Conservation (phyloP, 2,888 invertebrate species). For the Megaustenia siamemsis region DNA sequence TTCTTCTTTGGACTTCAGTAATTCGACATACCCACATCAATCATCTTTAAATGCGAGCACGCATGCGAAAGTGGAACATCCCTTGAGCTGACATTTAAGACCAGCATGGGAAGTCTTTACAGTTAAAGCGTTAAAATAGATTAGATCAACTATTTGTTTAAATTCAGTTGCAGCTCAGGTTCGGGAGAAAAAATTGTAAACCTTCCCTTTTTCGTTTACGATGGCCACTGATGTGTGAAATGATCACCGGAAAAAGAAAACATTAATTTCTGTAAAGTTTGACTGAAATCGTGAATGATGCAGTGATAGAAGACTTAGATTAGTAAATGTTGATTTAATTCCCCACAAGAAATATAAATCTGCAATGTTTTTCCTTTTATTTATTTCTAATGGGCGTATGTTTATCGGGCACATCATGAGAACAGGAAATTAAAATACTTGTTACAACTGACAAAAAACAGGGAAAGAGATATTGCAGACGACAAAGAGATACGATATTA, state of each 20-base stretch:
- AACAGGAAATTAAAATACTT: too few relatives aligned
- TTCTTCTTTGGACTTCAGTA: not conserved
- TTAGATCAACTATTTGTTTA: not conserved
- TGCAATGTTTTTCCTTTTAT: too few relatives aligned
- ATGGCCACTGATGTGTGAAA: not conserved
- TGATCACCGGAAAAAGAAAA: not conserved
- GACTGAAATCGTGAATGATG: too few relatives aligned
- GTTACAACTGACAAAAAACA: too few relatives aligned
- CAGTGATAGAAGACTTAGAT: too few relatives aligned
- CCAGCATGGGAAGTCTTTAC: not conserved
- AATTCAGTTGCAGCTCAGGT: not conserved
- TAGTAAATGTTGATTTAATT: too few relatives aligned
- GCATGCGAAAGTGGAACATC: not conserved
- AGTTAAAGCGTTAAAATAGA: not conserved
- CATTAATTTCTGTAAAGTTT: too few relatives aligned
- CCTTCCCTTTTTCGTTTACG: not conserved
- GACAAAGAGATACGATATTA: too few relatives aligned
- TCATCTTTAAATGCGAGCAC: not conserved
- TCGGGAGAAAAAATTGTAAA: not conserved
- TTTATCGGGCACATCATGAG: too few relatives aligned
- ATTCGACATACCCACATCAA: not conserved
- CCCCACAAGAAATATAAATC: too few relatives aligned
- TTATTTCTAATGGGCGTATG: too few relatives aligned
- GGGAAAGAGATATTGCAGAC: too few relatives aligned
- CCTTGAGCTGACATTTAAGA: not conserved